Evolutionary conservation across 2,797 vertebrate species (phyloP).

Genomic region (Falco columbarius): DNA sequence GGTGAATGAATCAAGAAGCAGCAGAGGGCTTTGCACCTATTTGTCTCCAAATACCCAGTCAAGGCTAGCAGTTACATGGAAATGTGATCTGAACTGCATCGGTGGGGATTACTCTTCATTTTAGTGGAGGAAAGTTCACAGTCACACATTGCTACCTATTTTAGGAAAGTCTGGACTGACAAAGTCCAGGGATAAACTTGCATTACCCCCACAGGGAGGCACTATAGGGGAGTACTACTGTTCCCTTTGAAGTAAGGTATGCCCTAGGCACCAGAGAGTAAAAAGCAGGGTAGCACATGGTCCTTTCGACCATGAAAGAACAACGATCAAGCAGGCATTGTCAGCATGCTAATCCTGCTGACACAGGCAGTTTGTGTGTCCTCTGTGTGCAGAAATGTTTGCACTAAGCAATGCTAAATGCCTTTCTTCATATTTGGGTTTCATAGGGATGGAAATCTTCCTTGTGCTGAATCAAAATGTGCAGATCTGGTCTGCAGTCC

Average conservation of each 20-base stretch:
- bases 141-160: not conserved
- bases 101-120: not conserved
- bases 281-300: not conserved
- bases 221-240: not conserved
- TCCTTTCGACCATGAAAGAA: not conserved
- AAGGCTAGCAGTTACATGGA: not conserved
- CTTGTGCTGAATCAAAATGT: not conserved
- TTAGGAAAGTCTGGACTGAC: not conserved
- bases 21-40: not conserved
- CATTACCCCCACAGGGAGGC: not conserved
- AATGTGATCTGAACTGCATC: not conserved
- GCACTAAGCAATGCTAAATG: not conserved
- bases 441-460: not conserved
- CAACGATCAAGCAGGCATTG: not conserved
- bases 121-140: not conserved
- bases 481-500: not conserved
- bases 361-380: not conserved
- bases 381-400: not conserved
- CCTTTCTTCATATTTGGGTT: not conserved
- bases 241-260: not conserved
- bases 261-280: not conserved
- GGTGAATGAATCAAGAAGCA: not conserved
- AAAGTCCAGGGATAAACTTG: not conserved
- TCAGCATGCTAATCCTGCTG: not conserved
- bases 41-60: not conserved